A percentile compares a stretch with the other conserved stretches of the same genome.
phyloP scores from a whole-genome alignment of 2,888 invertebrate species.

The Rapana venosa region DNA sequence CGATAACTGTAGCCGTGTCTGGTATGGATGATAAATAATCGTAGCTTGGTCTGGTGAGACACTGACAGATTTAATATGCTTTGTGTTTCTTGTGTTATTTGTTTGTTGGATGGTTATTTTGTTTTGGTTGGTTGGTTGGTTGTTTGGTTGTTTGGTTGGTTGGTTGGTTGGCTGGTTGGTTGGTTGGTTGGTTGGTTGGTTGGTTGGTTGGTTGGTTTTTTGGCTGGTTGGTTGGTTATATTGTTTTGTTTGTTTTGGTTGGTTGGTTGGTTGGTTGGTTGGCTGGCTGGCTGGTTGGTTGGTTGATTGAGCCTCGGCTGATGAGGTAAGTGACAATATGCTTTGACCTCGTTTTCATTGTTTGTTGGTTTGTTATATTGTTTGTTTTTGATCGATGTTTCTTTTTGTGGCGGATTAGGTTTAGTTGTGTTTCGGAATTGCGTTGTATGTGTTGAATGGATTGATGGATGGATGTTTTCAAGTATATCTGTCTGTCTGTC shows the following conservation, averaged over 20 bases:
- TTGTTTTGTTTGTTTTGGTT: neutral
- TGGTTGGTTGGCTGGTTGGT: too few species aligned
- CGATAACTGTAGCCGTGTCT: too few species aligned
- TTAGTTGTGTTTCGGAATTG: neutral
- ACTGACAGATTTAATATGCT: neutral
- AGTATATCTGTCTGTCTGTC: too few species aligned
- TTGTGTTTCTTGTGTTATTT: neutral
- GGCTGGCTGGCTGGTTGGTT: neutral
- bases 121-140: neutral
- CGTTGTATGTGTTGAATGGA: neutral
- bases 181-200: neutral
- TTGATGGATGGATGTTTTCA: neutral
- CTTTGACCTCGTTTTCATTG: neutral
- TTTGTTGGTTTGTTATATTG: neutral
- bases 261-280: neutral
- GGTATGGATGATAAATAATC: too few species aligned
- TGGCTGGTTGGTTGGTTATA: neutral
- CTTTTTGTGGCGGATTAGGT: neutral
- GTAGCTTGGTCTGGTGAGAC: too few species aligned
- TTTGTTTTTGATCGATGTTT: neutral
- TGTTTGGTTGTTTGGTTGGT: neutral
- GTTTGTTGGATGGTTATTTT: neutral
- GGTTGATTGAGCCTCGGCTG: neutral
- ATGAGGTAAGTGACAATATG: neutral
- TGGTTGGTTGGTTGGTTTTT: neutral